Conservation (phyloP, 2,888 invertebrate species). For the Cryptophagus acutangulus region DNA sequence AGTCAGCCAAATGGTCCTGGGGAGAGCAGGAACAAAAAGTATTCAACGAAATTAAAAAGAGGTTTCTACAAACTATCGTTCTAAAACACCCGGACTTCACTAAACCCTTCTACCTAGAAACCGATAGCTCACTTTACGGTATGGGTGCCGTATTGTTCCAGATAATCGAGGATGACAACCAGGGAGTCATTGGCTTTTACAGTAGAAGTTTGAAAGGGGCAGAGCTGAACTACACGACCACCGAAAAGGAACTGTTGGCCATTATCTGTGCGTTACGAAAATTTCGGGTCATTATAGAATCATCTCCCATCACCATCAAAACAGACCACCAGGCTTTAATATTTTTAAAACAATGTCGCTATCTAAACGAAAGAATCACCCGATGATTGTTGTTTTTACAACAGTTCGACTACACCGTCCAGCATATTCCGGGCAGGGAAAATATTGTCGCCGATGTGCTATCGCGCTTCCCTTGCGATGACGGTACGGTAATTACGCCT, state of each 20-base stretch:
- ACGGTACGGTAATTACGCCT: background rate
- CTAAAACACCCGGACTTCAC: constrained; percentile 18
- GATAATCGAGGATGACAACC: constrained; percentile 10
- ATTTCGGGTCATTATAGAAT: constrained; percentile 7
- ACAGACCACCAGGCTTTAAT: constrained; percentile 5
- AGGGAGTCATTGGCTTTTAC: constrained; percentile 15
- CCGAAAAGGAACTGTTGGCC: constrained; percentile 21
- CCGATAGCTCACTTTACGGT: constrained; percentile 12
- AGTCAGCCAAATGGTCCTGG: constrained; percentile 17
- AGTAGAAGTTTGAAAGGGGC: constrained; percentile 14
- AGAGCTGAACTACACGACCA: constrained; percentile 20
- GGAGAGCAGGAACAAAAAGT: constrained; percentile 11
- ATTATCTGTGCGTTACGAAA: constrained; percentile 16
- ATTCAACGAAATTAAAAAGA: constrained; percentile 15
- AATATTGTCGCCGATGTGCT: constrained; percentile 22
- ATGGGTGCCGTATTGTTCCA: constrained; percentile 5
- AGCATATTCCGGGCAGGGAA: constrained; percentile 24
- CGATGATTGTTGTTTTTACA: constrained; percentile 25
- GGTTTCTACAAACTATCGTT: constrained; percentile 16
- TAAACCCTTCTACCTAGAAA: constrained; percentile 15
- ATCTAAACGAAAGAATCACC: constrained; percentile 18
- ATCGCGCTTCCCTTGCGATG: constrained; percentile 11
- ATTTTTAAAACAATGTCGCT: constrained; percentile 4
- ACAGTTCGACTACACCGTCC: constrained; percentile 23
- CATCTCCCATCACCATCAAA: background rate